These are phyloP conservation scores for Druon quercuslanigerum DNA, from an alignment of 1,140 invertebrate genomes.

Conservation along the genomic window DNA sequence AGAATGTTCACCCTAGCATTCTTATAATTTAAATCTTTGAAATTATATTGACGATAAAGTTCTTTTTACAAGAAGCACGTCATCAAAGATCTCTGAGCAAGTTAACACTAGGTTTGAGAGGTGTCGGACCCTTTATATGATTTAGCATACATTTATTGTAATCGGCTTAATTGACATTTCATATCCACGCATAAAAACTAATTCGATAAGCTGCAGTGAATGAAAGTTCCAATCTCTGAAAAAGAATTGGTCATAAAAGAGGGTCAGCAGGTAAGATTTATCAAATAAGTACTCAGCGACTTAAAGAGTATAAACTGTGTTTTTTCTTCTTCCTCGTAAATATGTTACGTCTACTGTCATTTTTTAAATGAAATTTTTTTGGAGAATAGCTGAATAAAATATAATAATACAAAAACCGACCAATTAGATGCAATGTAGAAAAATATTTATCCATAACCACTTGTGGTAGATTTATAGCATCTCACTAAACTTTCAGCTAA, in stretches of 20 bases:
- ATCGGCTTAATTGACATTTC: conserved; percentile 20
- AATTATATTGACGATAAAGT: not conserved
- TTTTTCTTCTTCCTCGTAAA: not conserved
- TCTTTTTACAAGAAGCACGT: not conserved
- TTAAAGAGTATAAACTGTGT: not conserved
- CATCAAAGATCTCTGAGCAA: not conserved
- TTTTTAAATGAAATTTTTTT: not conserved
- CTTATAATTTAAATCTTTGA: too few relatives aligned
- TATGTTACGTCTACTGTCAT: not conserved
- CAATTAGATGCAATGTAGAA: too few relatives aligned
- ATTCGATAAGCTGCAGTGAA: not conserved
- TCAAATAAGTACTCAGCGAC: not conserved
- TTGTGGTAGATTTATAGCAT: too few relatives aligned
- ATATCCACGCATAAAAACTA: conserved; percentile 5
- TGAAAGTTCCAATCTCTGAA: not conserved
- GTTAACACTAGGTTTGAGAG: not conserved
- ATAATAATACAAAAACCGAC: too few relatives aligned
- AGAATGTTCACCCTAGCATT: too few relatives aligned
- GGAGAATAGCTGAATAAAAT: too few relatives aligned
- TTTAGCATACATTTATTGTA: not conserved
- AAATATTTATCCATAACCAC: too few relatives aligned
- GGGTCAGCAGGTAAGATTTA: conserved; percentile 2
- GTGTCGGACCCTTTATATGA: conserved; percentile 10
- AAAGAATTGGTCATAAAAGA: conserved; percentile 25
- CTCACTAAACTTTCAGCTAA: too few relatives aligned